Evolutionary conservation across 2,888 invertebrate genomes (phyloP).

Genomic region (Stenichneumon culpator): DNA sequence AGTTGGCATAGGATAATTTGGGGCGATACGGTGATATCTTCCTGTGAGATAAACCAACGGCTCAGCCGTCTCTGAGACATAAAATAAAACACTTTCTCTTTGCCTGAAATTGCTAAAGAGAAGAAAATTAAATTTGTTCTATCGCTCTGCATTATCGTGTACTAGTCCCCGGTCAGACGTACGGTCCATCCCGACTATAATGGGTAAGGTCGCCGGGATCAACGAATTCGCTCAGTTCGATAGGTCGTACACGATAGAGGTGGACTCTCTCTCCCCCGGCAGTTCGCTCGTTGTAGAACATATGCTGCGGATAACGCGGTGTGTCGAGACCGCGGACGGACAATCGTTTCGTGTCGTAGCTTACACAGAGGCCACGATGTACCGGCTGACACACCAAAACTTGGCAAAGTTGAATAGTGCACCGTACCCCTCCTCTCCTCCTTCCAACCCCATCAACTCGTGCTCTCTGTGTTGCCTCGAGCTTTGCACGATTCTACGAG

Average conservation of each 20-base stretch:
- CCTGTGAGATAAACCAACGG: too few species aligned
- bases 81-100: neutral
- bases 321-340: constrained; percentile 52
- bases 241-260: constrained; percentile 44
- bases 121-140: neutral
- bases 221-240: constrained; percentile 32
- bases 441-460: neutral
- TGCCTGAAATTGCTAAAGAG: neutral
- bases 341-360: constrained; percentile 61
- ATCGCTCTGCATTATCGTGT: neutral
- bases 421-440: constrained; percentile 7
- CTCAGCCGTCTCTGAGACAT: neutral
- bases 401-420: constrained; percentile 62
- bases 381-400: constrained; percentile 57
- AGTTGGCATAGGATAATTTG: neutral
- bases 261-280: constrained; percentile 13
- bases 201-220: constrained; percentile 1
- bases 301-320: constrained; percentile 46
- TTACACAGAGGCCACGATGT: constrained; percentile 49
- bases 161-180: neutral
- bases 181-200: neutral
- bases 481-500: constrained; percentile 47
- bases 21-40: neutral
- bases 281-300: constrained; percentile 47
- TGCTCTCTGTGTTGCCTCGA: constrained; percentile 36